These are phyloP conservation scores for Acanthornis magna DNA, from an alignment of 2,797 vertebrate genomes.

Conservation along the genomic window DNA sequence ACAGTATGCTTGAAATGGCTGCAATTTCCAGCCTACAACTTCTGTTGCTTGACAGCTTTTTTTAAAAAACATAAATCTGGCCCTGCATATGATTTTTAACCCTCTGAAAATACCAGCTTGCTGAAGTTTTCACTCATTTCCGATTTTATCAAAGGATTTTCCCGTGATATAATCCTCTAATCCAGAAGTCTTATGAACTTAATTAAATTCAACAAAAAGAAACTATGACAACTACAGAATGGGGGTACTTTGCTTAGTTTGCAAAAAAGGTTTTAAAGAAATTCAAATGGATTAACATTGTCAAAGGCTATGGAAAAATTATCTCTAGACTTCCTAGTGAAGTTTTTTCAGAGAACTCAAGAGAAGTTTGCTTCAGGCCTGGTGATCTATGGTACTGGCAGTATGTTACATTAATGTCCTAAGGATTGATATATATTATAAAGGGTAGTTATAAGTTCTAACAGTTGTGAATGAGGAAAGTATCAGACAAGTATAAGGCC, in stretches of 20 bases:
- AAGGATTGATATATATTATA: conserved; percentile 48
- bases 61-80: background rate
- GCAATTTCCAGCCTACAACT: background rate
- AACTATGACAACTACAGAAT: background rate
- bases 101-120: background rate
- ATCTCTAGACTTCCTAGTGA: background rate
- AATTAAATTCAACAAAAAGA: conserved; percentile 42
- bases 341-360: background rate
- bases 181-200: conserved; percentile 16
- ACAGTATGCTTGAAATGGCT: background rate
- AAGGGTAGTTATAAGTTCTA: conserved; percentile 42
- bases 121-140: background rate
- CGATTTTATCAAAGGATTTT: conserved; percentile 32
- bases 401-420: conserved; percentile 29
- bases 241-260: background rate
- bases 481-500: conserved; percentile 43
- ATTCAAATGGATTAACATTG: background rate
- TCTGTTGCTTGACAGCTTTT: background rate
- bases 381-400: conserved; percentile 22
- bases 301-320: background rate
- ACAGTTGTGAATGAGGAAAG: background rate
- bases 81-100: background rate
- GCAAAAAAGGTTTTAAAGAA: background rate
- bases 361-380: background rate
- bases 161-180: conserved; percentile 1